Evolutionary conservation across 2,113 vertebrate species (phyloP).

Genomic region (Epinephelus moara): DNA sequence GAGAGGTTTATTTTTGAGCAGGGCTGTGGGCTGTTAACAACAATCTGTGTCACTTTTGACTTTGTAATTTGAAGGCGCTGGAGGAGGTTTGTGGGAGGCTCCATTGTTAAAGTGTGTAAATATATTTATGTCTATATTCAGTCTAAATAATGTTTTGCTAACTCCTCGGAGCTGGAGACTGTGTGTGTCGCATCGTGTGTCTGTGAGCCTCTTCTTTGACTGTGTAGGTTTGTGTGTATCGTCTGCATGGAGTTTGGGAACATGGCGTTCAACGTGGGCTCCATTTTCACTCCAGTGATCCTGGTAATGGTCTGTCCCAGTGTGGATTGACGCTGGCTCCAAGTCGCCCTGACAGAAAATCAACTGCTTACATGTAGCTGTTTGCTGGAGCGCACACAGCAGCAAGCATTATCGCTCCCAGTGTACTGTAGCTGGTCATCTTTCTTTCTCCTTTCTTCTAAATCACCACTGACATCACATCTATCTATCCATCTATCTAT

Average conservation of each 20-base stretch:
- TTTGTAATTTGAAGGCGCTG: constrained; percentile 48
- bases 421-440: constrained; percentile 29
- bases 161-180: background rate
- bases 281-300: constrained; percentile 75
- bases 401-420: constrained; percentile 47
- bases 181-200: constrained; percentile 4
- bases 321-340: constrained; percentile 68
- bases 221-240: constrained; percentile 18
- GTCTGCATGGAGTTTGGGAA: constrained; percentile 44
- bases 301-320: constrained; percentile 74
- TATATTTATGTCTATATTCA: constrained; percentile 10
- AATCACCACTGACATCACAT: background rate
- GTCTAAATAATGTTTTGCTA: constrained; percentile 12
- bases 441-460: constrained; percentile 23
- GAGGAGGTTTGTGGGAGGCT: constrained; percentile 60
- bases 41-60: constrained; percentile 54
- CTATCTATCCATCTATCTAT: constrained; percentile 11
- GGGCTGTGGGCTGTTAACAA: constrained; percentile 52
- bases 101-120: constrained; percentile 42
- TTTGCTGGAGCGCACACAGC: constrained; percentile 69
- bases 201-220: constrained; percentile 10
- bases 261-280: constrained; percentile 53
- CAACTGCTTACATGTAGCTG: constrained; percentile 77
- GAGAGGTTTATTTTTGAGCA: constrained; percentile 49
- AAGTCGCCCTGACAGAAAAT: constrained; percentile 81